Percentiles rank a stretch among this genome's conserved stretches.
Conservation (phyloP, 2,113 vertebrate species). For the Urocitellus parryii region DNA sequence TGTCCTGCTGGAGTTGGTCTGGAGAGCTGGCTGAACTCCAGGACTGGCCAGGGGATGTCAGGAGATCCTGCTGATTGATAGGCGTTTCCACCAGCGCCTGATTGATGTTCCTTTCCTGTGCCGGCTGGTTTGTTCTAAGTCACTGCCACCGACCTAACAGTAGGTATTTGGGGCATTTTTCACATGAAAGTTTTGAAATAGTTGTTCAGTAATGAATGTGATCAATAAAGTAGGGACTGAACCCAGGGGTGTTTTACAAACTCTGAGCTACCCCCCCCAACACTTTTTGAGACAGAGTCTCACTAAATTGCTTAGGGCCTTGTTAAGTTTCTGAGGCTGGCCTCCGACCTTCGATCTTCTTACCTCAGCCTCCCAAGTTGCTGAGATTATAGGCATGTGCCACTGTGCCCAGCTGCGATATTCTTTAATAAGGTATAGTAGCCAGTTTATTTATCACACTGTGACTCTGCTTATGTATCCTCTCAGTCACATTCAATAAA, state of each 20-base stretch:
- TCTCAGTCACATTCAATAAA: background rate
- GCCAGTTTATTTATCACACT: background rate
- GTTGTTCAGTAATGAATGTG: background rate
- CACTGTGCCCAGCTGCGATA: background rate
- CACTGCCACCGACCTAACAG: too few relatives aligned
- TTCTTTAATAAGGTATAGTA: slow-evolving; percentile 14
- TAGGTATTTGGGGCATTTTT: slow-evolving; percentile 7
- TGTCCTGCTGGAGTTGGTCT: too few relatives aligned
- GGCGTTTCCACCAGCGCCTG: too few relatives aligned
- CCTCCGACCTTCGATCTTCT: background rate
- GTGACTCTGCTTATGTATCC: background rate
- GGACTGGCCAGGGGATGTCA: too few relatives aligned
- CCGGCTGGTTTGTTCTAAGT: too few relatives aligned
- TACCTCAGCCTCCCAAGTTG: background rate
- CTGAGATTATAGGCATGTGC: background rate
- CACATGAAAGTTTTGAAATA: slow-evolving; percentile 48
- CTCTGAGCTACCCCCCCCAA: background rate
- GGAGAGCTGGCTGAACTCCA: too few relatives aligned
- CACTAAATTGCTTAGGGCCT: background rate
- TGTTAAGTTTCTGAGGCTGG: background rate
- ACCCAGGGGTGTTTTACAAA: background rate
- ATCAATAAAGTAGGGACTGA: background rate
- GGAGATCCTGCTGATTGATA: too few relatives aligned
- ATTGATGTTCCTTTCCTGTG: too few relatives aligned
- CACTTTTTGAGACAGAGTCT: background rate